A percentile compares a stretch with the other conserved stretches of the same genome.
phyloP scores from a whole-genome alignment of 1,140 invertebrate genomes.

The Drosophila sturtevanti region DNA sequence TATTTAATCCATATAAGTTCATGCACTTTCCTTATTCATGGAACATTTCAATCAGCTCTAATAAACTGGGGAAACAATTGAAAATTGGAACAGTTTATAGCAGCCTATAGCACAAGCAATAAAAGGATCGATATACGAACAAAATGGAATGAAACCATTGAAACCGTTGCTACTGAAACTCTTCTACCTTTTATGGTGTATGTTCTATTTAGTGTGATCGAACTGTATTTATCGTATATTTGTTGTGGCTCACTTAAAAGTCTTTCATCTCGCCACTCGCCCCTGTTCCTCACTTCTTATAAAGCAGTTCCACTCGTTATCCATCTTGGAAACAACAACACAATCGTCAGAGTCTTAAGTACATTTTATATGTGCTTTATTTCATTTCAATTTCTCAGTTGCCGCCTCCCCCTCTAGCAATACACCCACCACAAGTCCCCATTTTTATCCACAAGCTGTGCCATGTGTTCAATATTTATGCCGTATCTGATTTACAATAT shows the following conservation, averaged over 20 bases:
- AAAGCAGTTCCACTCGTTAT: constrained; percentile 5
- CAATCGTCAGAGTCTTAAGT: constrained; percentile 74
- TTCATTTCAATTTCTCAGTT: constrained; percentile 68
- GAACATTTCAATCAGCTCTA: too few species aligned
- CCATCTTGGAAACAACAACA: constrained; percentile 16
- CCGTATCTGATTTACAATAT: constrained; percentile 80
- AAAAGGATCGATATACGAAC: background rate
- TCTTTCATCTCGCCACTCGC: background rate
- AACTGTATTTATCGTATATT: constrained; percentile 2
- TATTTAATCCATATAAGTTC: too few species aligned
- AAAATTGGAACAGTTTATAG: too few species aligned
- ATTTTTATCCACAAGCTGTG: constrained; percentile 41
- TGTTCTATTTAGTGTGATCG: background rate
- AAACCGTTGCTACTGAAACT: too few species aligned
- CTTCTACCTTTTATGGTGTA: too few species aligned
- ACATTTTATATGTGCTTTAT: constrained; percentile 78
- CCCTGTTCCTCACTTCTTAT: background rate
- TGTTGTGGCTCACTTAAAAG: constrained; percentile 20
- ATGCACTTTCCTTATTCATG: too few species aligned
- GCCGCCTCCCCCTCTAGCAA: background rate
- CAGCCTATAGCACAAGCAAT: too few species aligned
- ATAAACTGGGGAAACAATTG: too few species aligned
- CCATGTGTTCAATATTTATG: constrained; percentile 80
- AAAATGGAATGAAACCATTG: too few species aligned
- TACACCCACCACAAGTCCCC: background rate